Base-by-base conservation (phyloP, 2,113 vertebrate species). In the Cyanistes caeruleus region DNA sequence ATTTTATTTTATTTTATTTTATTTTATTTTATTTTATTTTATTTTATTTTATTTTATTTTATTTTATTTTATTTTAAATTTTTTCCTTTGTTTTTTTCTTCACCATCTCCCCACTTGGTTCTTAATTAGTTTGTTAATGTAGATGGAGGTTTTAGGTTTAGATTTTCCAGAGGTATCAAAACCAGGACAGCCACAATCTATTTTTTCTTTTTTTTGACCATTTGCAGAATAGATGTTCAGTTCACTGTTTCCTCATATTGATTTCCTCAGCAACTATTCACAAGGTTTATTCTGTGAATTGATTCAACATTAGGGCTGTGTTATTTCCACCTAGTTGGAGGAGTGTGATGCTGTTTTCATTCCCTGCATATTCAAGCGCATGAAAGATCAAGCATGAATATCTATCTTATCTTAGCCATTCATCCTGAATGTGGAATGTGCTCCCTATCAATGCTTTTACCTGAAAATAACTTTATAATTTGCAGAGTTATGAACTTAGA, bases 211-310 rank as follows among this genome's bases (percentile, higher is more conserved):
- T 76, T 63, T 35, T 33, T 81, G 18, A 30, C 52, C 52, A 75
- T 84, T 84, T 90, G 35, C 52, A 80, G 77, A 84, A 82, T 17
- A 87, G 44, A 82, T 65, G 51, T 24, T 69, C 48, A 43, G 73
- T 63, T 96, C 48, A 48, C 52, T 64, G 1, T 70, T 95, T 95
- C 72, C 72, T 96, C 77, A 18, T 74, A 86, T 64, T 79, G 94
- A 93, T 94, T 89, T 64, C n/a, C 53, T 87, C 77, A 63, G 86
- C 86, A 92, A 62, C 68, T 80, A 28, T 75, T 88, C 83, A 78
- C 69, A 60, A 58, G 15, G 62, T 91, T 95, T 91, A 55, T 91
- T 87, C 73, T 93, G 86, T 75, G 89, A 91, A 95, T 60, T 81
- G 87, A 92, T 91, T 94, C 80, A 79, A 53, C 77, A 78, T 89